Conservation (phyloP, 2,797 vertebrate genomes). For the Ctenopoma kingsleyae region DNA sequence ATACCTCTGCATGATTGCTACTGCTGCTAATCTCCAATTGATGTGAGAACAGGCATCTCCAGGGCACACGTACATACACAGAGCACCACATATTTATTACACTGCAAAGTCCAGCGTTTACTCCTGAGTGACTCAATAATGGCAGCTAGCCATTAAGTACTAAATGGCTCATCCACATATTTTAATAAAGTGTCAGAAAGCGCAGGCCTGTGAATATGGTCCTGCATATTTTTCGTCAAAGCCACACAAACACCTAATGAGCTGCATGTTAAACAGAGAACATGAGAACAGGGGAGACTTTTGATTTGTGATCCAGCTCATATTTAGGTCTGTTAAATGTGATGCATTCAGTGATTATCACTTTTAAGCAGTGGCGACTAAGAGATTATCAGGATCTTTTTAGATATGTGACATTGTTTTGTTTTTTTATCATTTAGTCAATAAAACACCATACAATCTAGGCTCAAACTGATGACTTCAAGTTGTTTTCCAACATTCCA, state of each 20-base stretch:
- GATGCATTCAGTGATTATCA: constrained; percentile 17
- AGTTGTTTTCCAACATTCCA: too few species aligned
- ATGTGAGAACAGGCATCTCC: constrained; percentile 90
- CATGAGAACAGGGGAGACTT: constrained; percentile 5
- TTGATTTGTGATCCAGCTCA: constrained; percentile 6
- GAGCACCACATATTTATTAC: constrained; percentile 90
- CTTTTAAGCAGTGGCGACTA: constrained; percentile 16
- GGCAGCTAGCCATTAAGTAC: constrained; percentile 96
- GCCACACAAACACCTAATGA: constrained; percentile 87
- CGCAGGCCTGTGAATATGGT: constrained; percentile 88
- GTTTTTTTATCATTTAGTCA: too few species aligned
- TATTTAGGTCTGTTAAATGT: constrained; percentile 12
- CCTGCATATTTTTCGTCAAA: constrained; percentile 93
- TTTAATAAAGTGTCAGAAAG: constrained; percentile 95
- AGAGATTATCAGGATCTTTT: constrained; percentile 22
- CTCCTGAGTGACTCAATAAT: constrained; percentile 91
- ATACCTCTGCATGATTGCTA: constrained; percentile 93
- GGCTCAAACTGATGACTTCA: too few species aligned
- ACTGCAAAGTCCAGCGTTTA: constrained; percentile 64
- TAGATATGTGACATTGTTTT: not conserved
- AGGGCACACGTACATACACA: constrained; percentile 75
- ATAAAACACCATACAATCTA: too few species aligned
- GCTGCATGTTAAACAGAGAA: constrained; percentile 36
- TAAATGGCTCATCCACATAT: constrained; percentile 97
- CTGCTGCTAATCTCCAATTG: constrained; percentile 93